Conservation (phyloP, 1,140 invertebrate genomes). For the Calycopis cecrops region DNA sequence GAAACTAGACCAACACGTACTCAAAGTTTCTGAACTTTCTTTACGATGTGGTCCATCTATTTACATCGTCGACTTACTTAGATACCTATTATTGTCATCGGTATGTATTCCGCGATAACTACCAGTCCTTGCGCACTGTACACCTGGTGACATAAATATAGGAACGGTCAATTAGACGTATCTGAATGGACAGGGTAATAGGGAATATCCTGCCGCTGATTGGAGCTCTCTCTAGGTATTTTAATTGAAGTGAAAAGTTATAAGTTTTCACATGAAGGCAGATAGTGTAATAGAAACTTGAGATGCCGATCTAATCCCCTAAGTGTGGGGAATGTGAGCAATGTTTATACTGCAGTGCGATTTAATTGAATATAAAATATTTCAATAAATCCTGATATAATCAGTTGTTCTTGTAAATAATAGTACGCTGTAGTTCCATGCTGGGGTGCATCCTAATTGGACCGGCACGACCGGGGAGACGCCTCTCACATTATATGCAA, state of each 20-base stretch:
- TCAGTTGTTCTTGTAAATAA: too few species aligned
- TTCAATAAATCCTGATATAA: too few species aligned
- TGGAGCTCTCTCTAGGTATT: constrained; percentile 32
- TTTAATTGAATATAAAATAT: too few species aligned
- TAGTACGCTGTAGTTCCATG: too few species aligned
- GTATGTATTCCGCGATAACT: constrained; percentile 32
- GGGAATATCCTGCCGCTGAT: constrained; percentile 35
- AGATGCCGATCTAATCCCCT: constrained; percentile 4
- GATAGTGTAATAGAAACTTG: constrained; percentile 12
- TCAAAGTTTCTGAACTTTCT: not conserved
- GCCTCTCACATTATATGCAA: too few species aligned
- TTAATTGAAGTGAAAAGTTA: constrained; percentile 33
- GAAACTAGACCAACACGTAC: too few species aligned
- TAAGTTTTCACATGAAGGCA: constrained; percentile 11
- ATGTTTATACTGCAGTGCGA: too few species aligned
- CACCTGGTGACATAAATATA: constrained; percentile 36
- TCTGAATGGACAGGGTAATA: constrained; percentile 34
- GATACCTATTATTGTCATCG: not conserved
- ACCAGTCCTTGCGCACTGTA: constrained; percentile 27
- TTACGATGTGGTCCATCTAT: not conserved
- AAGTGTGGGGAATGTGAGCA: too few species aligned
- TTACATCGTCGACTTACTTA: not conserved
- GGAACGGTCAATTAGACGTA: constrained; percentile 32
- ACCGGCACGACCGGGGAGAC: too few species aligned
- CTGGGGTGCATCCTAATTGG: too few species aligned